phyloP scores from a whole-genome alignment of 1,140 invertebrate species.

The Drosophila repleta region DNA sequence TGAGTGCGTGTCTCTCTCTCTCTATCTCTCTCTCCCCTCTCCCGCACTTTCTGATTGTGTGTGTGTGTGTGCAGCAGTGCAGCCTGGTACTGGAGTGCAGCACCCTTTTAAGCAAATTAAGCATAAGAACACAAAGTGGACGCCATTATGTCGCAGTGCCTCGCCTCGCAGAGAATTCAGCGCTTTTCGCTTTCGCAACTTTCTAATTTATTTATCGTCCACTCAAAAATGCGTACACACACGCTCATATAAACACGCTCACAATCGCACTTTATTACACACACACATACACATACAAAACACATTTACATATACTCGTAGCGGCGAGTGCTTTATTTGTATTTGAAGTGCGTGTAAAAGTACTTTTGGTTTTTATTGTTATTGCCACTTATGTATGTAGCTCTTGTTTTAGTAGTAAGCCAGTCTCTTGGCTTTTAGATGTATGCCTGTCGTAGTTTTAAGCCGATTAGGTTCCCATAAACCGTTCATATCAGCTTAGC shows the following conservation, averaged over 20 bases:
- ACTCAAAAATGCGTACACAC: slow-evolving; percentile 56
- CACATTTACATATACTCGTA: background rate
- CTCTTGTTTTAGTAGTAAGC: slow-evolving; percentile 32
- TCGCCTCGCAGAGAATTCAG: slow-evolving; percentile 41
- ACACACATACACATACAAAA: slow-evolving; percentile 5
- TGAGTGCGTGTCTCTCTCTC: background rate
- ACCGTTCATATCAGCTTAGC: too few relatives aligned
- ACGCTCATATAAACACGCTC: slow-evolving; percentile 15
- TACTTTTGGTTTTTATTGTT: slow-evolving; percentile 56
- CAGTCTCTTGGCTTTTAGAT: slow-evolving; percentile 29
- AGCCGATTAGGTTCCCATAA: slow-evolving; percentile 1
- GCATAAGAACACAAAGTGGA: slow-evolving; percentile 83
- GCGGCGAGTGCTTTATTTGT: slow-evolving; percentile 49
- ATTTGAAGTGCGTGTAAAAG: slow-evolving; percentile 74
- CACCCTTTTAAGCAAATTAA: slow-evolving; percentile 83
- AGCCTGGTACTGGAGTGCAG: slow-evolving; percentile 40
- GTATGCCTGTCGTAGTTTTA: slow-evolving; percentile 29
- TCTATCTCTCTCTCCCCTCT: too few relatives aligned
- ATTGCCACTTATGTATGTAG: slow-evolving; percentile 54
- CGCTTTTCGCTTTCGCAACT: slow-evolving; percentile 69
- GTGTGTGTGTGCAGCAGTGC: slow-evolving; percentile 43
- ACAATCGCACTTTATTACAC: slow-evolving; percentile 1
- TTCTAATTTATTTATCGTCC: slow-evolving; percentile 80
- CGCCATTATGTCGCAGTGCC: slow-evolving; percentile 82
- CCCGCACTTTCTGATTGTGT: too few relatives aligned